phyloP scores from a whole-genome alignment of 2,888 invertebrate species.

The Hypena proboscidalis region DNA sequence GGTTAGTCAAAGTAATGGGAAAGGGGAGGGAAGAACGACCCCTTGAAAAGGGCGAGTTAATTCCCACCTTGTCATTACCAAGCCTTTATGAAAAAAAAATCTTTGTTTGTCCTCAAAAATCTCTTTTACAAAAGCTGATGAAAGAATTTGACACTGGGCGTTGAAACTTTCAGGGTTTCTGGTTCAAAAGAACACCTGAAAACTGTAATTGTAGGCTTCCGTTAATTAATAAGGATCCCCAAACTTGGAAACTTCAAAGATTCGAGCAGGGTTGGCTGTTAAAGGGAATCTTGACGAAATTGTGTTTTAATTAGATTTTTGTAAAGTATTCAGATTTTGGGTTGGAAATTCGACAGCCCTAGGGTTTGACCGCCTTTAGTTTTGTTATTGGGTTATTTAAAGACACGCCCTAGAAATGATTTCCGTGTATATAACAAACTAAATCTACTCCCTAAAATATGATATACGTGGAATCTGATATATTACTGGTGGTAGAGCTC shows the following conservation, averaged over 20 bases:
- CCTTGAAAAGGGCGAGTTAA: constrained; percentile 19
- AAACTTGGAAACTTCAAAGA: constrained; percentile 43
- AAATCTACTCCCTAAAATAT: no score
- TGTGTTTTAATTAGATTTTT: not conserved
- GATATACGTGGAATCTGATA: no score
- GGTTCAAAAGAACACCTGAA: constrained; percentile 54
- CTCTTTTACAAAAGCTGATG: constrained; percentile 17
- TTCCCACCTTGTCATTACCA: constrained; percentile 23
- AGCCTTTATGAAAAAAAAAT: constrained; percentile 14
- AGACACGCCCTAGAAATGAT: no score
- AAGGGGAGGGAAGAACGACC: no score
- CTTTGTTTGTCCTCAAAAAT: constrained; percentile 27
- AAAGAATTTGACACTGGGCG: constrained; percentile 39
- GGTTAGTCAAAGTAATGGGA: no score
- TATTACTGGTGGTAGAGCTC: no score
- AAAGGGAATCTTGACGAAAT: constrained; percentile 1
- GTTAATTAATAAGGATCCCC: constrained; percentile 72
- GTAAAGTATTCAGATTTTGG: not conserved
- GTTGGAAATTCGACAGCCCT: no score
- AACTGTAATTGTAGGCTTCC: constrained; percentile 63
- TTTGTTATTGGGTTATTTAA: no score
- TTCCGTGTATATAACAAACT: no score
- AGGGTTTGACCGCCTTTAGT: no score
- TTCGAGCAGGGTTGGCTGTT: constrained; percentile 26
- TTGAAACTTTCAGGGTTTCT: constrained; percentile 34